Base-by-base conservation (phyloP, 2,888 invertebrate species). In the Heptascelio sp. region DNA sequence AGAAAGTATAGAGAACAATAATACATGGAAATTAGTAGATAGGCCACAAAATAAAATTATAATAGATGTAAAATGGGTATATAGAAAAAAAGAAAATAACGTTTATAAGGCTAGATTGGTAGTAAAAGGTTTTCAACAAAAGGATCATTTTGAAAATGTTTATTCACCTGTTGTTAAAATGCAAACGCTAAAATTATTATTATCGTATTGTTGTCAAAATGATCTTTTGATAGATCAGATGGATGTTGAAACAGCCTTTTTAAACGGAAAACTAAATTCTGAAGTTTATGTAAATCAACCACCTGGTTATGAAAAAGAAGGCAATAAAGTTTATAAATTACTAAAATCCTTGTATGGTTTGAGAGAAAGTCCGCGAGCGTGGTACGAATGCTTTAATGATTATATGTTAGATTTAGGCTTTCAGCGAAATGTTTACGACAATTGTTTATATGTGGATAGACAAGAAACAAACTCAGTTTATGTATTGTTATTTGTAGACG, bases 41-140 rank as follows among this genome's bases (percentile, higher is more conserved):
- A 82, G 21, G 23, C 65, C 59, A 43, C 49, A 60, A 55, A 21
- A 75, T 21, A 83, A 78, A 78, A 68, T 71, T 21, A 53, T 79
- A 15, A 46, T 86, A 15, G 80, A 85, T 70, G 43, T 78, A 9
- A 85, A 87, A 67, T 85, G 85, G 87, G 65, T 84, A 6, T 85
- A 65, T 34, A 84, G 71, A 68, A 80, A 25, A n/a, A 85, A 85
- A 62, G 51, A 26, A n/a, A 68, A 79, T 17, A 67, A 82, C 71
- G 30, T 8, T 11, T 84, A 65, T 40, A 87, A 85, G 72, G 83
- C 84, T 17, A 80, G 85, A 23, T 60, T 85, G 37, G 86, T 86
- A 4, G 84, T 76, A 23, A 77, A 76, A 51, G 84, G 81, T 3
- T 85, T 84, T 37, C 83, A 87, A 49, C 85, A 87, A 71, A 67